Conservation (phyloP, 2,797 vertebrate species). For the Spondyliosoma cantharus region DNA sequence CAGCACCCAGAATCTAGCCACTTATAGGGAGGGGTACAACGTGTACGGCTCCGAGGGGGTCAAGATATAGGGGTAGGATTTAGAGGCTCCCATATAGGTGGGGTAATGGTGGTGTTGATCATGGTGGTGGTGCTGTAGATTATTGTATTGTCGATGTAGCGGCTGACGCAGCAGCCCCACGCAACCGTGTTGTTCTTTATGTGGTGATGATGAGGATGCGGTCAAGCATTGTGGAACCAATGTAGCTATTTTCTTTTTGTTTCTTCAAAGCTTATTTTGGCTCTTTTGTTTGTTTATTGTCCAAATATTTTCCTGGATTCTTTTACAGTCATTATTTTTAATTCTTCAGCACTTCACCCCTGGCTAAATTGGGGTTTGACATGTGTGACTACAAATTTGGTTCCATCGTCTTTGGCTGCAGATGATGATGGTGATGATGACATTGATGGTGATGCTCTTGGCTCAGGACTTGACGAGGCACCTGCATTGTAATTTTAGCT, state of each 20-base stretch:
- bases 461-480: constrained; percentile 88
- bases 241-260: constrained; percentile 37
- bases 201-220: constrained; percentile 92
- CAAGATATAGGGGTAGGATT: constrained; percentile 99
- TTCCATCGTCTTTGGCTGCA: constrained; percentile 93
- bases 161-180: constrained; percentile 67
- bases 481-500: constrained; percentile 88
- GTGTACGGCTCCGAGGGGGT: constrained; percentile 99
- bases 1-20: constrained; percentile 99
- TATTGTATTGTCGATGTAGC: constrained; percentile 70
- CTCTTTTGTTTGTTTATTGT: constrained; percentile 46
- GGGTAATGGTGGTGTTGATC: constrained; percentile 86
- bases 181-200: constrained; percentile 80
- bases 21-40: constrained; percentile 99
- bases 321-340: constrained; percentile 45
- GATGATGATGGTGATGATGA: constrained; percentile 86
- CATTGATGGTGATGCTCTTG: constrained; percentile 78
- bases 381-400: constrained; percentile 83
- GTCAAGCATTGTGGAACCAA: constrained; percentile 85
- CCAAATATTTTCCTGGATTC: constrained; percentile 51
- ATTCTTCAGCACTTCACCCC: constrained; percentile 79
- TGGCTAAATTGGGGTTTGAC: constrained; percentile 80
- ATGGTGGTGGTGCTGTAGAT: constrained; percentile 78
- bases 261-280: constrained; percentile 36
- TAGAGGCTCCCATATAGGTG: constrained; percentile 93